These are phyloP conservation scores for Zaprionus africanus DNA, from an alignment of 1,140 invertebrate species.

Conservation along the genomic window DNA sequence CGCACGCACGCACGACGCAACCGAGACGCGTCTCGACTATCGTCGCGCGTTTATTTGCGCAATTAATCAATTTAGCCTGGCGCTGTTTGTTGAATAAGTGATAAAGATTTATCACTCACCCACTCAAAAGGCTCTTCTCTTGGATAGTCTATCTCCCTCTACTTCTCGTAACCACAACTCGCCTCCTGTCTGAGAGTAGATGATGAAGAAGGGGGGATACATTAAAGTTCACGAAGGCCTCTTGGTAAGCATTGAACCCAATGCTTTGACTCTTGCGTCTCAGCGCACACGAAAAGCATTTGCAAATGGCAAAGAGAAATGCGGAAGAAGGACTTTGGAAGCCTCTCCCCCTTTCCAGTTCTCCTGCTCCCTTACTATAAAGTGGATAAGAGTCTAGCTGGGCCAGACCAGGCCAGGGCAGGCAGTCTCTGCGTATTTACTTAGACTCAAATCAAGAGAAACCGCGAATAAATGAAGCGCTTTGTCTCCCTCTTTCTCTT, in stretches of 20 bases:
- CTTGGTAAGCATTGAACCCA: constrained; percentile 74
- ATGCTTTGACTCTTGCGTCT: constrained; percentile 76
- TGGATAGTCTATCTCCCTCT: not conserved
- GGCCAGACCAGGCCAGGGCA: not conserved
- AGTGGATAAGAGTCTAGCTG: not conserved
- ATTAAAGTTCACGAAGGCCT: constrained; percentile 52
- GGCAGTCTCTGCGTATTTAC: constrained; percentile 23
- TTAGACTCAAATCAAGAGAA: constrained; percentile 35
- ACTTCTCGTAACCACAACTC: constrained; percentile 14
- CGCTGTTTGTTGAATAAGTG: constrained; percentile 71
- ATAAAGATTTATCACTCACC: constrained; percentile 77
- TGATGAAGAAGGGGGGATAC: constrained; percentile 17
- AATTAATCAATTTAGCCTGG: constrained; percentile 75
- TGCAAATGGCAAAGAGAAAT: constrained; percentile 19
- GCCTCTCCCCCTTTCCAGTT: not conserved
- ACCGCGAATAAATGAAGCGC: constrained; percentile 25
- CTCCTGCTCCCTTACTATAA: not conserved
- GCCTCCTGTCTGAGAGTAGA: not conserved
- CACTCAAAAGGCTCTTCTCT: constrained; percentile 23
- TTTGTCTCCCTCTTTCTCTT: not conserved
- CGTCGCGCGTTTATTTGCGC: constrained; percentile 71
- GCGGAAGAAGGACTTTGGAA: constrained; percentile 1
- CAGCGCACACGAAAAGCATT: constrained; percentile 73
- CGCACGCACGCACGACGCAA: constrained; percentile 13
- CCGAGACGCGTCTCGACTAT: constrained; percentile 22